Percentiles rank a stretch among this genome's conserved stretches.
Evolutionary conservation across 1,140 invertebrate genomes (phyloP).

Genomic region (Microplitis demolitor): DNA sequence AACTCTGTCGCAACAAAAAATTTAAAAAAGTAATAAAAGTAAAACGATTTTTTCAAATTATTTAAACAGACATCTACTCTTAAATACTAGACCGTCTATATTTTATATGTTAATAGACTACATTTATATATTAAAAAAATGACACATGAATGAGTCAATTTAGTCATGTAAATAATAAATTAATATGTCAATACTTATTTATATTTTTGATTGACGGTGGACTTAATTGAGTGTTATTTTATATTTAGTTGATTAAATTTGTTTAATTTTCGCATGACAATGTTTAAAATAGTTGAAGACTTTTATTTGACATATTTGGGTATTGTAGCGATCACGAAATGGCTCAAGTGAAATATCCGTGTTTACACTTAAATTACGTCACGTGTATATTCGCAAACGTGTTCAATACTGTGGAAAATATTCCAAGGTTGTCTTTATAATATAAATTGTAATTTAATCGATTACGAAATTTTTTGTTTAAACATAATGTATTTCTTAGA

Average conservation of each 20-base stretch:
- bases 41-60: neutral
- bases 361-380: slow-evolving; percentile 16
- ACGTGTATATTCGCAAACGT: neutral
- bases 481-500: neutral
- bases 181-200: too few species aligned
- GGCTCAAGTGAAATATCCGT: slow-evolving; percentile 12
- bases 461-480: slow-evolving; percentile 10
- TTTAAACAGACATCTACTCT: neutral
- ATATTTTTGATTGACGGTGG: too few species aligned
- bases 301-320: neutral
- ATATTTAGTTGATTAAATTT: neutral
- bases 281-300: neutral
- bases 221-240: neutral
- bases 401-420: slow-evolving; percentile 10
- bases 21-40: neutral
- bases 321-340: slow-evolving; percentile 13
- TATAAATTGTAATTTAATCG: slow-evolving; percentile 7
- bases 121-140: too few species aligned
- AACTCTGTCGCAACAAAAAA: neutral
- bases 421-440: slow-evolving; percentile 17
- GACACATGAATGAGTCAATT: too few species aligned
- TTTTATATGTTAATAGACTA: too few species aligned
- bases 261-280: neutral
- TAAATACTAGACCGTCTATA: too few species aligned
- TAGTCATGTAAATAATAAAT: too few species aligned